A percentile compares a stretch with the other conserved stretches of the same genome.
Conservation (phyloP, 2,113 vertebrate genomes). For the Actenoides lindsayi region DNA sequence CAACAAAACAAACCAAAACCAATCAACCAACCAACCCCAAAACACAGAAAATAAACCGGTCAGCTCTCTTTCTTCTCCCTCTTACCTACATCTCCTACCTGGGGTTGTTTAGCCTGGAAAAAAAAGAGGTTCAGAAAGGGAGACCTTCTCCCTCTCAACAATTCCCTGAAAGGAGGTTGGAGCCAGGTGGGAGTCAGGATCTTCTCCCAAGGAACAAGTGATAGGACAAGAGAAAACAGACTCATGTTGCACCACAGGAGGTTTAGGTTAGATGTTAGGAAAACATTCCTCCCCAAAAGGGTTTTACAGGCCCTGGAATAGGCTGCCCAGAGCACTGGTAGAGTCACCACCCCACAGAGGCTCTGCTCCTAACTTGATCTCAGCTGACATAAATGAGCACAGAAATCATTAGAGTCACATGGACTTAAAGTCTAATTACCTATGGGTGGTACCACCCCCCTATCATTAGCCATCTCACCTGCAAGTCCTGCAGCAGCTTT, state of each 20-base stretch:
- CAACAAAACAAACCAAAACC: too few relatives aligned
- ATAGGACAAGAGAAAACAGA: neutral
- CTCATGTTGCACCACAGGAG: neutral
- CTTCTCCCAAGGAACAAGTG: neutral
- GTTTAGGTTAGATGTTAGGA: neutral
- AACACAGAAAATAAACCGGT: neutral
- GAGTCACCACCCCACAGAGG: too few relatives aligned
- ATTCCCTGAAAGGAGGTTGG: neutral
- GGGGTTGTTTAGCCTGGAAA: neutral
- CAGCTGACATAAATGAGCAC: neutral
- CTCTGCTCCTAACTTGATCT: neutral
- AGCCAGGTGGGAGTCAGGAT: neutral
- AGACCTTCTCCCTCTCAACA: neutral
- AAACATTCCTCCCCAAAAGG: neutral
- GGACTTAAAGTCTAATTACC: neutral
- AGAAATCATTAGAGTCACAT: neutral
- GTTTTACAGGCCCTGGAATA: too few relatives aligned
- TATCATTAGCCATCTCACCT: neutral
- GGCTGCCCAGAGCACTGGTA: too few relatives aligned
- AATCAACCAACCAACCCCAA: too few relatives aligned
- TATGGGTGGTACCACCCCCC: neutral
- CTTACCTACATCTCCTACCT: neutral
- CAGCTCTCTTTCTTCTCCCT: neutral
- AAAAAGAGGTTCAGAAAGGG: neutral
- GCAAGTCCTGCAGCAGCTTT: neutral